Percentiles rank a stretch among this genome's conserved stretches.
These are phyloP conservation scores for Rallus crepitans DNA, from an alignment of 2,797 vertebrate genomes.

Conservation along the genomic window DNA sequence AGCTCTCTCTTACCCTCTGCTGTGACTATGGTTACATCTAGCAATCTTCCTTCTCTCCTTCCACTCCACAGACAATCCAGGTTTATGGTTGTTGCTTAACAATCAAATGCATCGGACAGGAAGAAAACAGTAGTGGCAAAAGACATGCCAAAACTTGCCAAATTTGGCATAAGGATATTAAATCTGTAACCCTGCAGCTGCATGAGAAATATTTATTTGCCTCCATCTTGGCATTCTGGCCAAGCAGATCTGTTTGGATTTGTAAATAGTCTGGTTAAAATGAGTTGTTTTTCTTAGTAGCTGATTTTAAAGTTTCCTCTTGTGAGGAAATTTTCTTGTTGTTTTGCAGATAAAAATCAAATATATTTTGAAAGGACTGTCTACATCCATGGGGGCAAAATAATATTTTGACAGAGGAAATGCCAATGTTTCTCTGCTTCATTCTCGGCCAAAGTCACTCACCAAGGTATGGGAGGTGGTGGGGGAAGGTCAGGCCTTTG, in stretches of 20 bases:
- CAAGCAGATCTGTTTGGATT: slow-evolving; percentile 41
- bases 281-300: slow-evolving; percentile 17
- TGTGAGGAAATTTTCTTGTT: slow-evolving; percentile 61
- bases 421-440: slow-evolving; percentile 50
- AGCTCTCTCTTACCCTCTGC: not conserved
- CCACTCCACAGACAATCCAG: not conserved
- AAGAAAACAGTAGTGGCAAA: not conserved
- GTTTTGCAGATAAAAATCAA: slow-evolving; percentile 65
- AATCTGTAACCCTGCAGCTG: not conserved
- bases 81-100: not conserved
- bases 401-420: slow-evolving; percentile 68
- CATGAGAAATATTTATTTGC: slow-evolving; percentile 25
- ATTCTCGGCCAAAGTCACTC: slow-evolving; percentile 29
- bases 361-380: slow-evolving; percentile 53
- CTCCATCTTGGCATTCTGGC: slow-evolving; percentile 16
- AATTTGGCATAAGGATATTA: not conserved
- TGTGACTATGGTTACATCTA: not conserved
- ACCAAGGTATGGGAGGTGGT: slow-evolving; percentile 48
- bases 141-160: not conserved
- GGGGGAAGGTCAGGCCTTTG: slow-evolving; percentile 20
- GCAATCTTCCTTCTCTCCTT: not conserved
- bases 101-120: not conserved
- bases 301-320: slow-evolving; percentile 47
- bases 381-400: slow-evolving; percentile 48
- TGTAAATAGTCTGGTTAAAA: slow-evolving; percentile 48